Evolutionary conservation across 2,797 vertebrate genomes (phyloP).

Genomic region (Leptoclinus maculatus): DNA sequence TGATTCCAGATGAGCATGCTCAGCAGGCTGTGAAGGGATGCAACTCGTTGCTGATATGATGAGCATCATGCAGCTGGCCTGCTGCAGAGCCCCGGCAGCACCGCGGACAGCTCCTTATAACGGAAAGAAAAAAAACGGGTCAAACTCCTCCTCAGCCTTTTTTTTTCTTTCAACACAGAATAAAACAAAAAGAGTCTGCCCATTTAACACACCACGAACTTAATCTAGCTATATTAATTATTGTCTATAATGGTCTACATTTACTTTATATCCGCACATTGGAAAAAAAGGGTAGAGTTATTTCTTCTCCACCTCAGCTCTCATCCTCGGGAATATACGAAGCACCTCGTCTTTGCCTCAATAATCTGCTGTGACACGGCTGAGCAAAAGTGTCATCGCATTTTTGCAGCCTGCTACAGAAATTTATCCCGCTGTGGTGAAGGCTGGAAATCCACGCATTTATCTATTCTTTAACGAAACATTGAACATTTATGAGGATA

Average conservation of each 20-base stretch:
- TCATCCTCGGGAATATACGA: slow-evolving; percentile 55
- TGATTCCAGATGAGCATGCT: slow-evolving; percentile 49
- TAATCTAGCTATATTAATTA: neutral
- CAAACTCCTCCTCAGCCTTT: neutral
- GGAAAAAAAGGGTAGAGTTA: neutral
- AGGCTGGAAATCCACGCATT: slow-evolving; percentile 13
- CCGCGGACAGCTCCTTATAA: slow-evolving; percentile 66
- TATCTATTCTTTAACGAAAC: neutral
- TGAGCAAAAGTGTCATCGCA: slow-evolving; percentile 58
- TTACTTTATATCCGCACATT: neutral
- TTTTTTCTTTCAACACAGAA: neutral
- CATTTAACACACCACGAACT: neutral
- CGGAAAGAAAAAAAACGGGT: neutral
- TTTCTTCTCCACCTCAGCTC: slow-evolving; percentile 39
- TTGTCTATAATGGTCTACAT: neutral
- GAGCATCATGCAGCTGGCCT: slow-evolving; percentile 38
- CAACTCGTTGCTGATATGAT: slow-evolving; percentile 70
- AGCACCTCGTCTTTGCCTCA: slow-evolving; percentile 43
- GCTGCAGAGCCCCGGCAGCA: slow-evolving; percentile 44
- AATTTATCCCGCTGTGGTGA: slow-evolving; percentile 25
- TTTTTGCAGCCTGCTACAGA: slow-evolving; percentile 46
- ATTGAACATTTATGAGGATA: neutral
- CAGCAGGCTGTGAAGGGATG: slow-evolving; percentile 47
- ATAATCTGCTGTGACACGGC: slow-evolving; percentile 69
- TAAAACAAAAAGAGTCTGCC: neutral